These are phyloP conservation scores for Pedionomus torquatus DNA, from an alignment of 2,113 vertebrate species.

Conservation along the genomic window DNA sequence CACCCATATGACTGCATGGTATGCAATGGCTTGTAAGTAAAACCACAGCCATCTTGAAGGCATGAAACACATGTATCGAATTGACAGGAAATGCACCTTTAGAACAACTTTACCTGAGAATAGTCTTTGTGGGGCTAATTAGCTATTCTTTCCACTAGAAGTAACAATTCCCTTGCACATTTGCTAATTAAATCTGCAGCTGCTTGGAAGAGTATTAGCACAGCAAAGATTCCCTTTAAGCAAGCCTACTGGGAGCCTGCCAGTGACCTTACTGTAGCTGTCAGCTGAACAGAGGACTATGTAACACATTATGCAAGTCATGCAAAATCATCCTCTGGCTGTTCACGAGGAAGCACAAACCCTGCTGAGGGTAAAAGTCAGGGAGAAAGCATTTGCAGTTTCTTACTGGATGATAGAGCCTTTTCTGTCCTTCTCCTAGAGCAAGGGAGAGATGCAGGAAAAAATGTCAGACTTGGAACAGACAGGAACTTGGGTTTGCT, in stretches of 20 bases:
- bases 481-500: background rate
- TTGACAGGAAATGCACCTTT: background rate
- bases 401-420: background rate
- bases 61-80: rapidly evolving
- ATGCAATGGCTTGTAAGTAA: background rate
- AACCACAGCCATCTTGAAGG: background rate
- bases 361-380: background rate
- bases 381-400: background rate
- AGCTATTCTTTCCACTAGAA: background rate
- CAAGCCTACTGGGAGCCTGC: background rate
- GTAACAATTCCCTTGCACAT: background rate
- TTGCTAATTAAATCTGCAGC: conserved; percentile 20
- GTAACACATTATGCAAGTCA: background rate
- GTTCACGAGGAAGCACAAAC: background rate
- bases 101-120: background rate
- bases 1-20: background rate
- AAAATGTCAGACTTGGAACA: background rate
- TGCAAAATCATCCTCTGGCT: background rate
- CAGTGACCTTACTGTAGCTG: background rate
- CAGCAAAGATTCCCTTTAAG: background rate
- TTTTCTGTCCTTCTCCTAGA: background rate
- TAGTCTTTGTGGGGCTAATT: background rate
- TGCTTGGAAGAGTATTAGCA: background rate
- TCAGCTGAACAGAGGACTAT: background rate
- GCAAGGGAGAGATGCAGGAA: background rate